Percentiles rank a stretch among this genome's conserved stretches.
Conservation (phyloP, 2,797 vertebrate species). For the Remorina albescens region DNA sequence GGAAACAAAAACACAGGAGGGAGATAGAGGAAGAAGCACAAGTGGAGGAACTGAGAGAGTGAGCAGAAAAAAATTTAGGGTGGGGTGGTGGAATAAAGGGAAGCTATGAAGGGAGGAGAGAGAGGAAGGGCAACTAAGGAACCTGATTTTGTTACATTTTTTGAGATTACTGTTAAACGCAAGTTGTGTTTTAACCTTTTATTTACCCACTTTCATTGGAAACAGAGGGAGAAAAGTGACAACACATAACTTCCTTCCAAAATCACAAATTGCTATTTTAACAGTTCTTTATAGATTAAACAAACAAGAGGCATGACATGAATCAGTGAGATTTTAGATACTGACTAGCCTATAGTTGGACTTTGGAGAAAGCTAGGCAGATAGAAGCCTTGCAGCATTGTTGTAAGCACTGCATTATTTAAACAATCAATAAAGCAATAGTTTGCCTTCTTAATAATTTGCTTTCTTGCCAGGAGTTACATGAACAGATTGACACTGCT, state of each 20-base stretch:
- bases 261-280: neutral
- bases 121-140: neutral
- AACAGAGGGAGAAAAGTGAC: neutral
- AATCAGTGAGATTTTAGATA: neutral
- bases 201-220: neutral
- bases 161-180: neutral
- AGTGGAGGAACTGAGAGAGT: conserved; percentile 39
- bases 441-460: neutral
- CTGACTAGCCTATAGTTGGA: neutral
- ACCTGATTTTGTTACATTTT: neutral
- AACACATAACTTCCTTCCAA: neutral
- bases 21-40: conserved; percentile 35
- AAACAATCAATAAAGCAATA: neutral
- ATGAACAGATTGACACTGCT: neutral
- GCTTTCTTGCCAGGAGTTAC: neutral
- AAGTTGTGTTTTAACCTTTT: neutral
- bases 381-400: neutral
- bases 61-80: conserved; percentile 45
- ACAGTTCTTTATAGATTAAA: neutral
- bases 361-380: neutral
- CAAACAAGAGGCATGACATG: neutral
- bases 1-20: conserved; percentile 49
- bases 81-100: conserved; percentile 32
- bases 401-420: neutral
- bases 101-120: conserved; percentile 25